A percentile compares a stretch with the other conserved stretches of the same genome.
Conservation (phyloP, 2,113 vertebrate species). For the Eurystomus gularis region DNA sequence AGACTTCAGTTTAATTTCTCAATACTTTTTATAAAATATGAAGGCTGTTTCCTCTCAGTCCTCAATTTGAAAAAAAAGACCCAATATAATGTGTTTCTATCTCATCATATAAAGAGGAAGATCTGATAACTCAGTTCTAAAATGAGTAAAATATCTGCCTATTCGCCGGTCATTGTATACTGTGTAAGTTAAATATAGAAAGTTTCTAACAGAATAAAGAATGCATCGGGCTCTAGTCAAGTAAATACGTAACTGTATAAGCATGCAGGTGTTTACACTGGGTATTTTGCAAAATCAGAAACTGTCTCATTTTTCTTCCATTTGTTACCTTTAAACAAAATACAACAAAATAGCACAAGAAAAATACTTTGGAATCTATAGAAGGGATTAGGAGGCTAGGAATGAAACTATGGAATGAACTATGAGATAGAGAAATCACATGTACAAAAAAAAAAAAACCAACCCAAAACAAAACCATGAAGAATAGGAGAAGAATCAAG, state of each 20-base stretch:
- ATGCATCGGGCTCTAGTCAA: background rate
- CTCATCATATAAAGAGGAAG: background rate
- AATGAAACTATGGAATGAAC: background rate
- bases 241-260: background rate
- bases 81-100: background rate
- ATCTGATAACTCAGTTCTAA: background rate
- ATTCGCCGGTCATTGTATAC: background rate
- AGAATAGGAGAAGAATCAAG: background rate
- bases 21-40: background rate
- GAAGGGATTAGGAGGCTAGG: background rate
- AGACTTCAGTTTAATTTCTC: background rate
- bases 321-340: background rate
- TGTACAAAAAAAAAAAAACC: fast-evolving
- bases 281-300: background rate
- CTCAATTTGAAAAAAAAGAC: background rate
- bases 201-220: background rate
- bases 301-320: background rate
- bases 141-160: background rate
- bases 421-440: background rate
- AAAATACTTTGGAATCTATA: background rate
- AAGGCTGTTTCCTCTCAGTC: background rate
- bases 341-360: background rate
- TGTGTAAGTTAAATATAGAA: background rate
- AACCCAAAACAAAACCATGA: background rate
- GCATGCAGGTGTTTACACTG: background rate